These are phyloP conservation scores for Lysandra coridon DNA, from an alignment of 2,888 invertebrate species.

Conservation along the genomic window DNA sequence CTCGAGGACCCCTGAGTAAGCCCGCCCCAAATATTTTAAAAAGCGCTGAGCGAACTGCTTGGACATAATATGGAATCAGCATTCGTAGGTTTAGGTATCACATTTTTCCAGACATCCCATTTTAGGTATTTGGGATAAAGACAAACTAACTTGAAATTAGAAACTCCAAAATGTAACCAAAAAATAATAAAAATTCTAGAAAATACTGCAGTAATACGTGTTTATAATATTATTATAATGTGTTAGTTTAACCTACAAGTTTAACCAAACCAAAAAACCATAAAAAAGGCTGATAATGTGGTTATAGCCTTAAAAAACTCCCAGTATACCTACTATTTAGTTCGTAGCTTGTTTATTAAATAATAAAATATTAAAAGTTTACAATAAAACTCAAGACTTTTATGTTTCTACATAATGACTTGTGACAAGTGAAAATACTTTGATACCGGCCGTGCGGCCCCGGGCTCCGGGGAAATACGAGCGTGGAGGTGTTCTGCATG, in stretches of 20 bases:
- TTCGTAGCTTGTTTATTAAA: not conserved
- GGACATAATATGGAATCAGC: not conserved
- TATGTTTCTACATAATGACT: slow-evolving; percentile 8
- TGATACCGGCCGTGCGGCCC: slow-evolving; percentile 25
- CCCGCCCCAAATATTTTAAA: slow-evolving; percentile 23
- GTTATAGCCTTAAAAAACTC: not conserved
- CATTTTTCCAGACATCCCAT: not conserved
- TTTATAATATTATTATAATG: too few species aligned
- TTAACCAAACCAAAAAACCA: not conserved
- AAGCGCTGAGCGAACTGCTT: not conserved
- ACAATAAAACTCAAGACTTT: not conserved
- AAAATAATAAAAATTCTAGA: too few species aligned
- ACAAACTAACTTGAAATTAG: not conserved
- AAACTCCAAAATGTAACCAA: not conserved
- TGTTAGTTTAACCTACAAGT: not conserved
- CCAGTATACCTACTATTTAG: not conserved
- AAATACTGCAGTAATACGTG: too few species aligned
- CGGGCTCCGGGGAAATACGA: slow-evolving; percentile 33
- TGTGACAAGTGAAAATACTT: slow-evolving; percentile 24
- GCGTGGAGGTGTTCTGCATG: slow-evolving; percentile 32
- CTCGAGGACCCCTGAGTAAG: slow-evolving; percentile 11
- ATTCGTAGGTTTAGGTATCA: not conserved
- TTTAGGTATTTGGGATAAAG: not conserved
- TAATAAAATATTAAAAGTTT: not conserved
- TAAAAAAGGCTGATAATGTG: not conserved